Conservation (phyloP, 2,888 invertebrate genomes). For the Idaea aversata region DNA sequence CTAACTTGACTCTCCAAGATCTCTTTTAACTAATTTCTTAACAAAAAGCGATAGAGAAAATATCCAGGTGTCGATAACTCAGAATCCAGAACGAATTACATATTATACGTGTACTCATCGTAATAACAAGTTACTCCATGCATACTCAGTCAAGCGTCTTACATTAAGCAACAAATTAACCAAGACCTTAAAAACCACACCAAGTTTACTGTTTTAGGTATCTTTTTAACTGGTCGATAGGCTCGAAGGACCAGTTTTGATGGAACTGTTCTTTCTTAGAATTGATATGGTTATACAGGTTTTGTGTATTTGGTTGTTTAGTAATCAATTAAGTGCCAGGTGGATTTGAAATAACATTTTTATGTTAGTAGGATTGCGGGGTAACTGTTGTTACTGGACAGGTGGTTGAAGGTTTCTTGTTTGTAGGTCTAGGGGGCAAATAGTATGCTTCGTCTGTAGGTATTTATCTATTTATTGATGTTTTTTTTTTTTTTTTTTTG, state of each 20-base stretch:
- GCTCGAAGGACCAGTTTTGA: background rate
- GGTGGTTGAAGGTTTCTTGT: conserved; percentile 36
- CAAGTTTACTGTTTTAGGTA: background rate
- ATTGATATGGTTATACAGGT: background rate
- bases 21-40: background rate
- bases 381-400: conserved; percentile 54
- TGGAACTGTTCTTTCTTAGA: background rate
- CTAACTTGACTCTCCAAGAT: too few relatives aligned
- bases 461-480: background rate
- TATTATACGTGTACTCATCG: background rate
- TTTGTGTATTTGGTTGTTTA: conserved; percentile 11
- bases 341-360: conserved; percentile 47
- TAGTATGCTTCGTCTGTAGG: background rate
- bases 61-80: background rate
- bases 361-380: conserved; percentile 71
- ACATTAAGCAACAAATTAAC: background rate
- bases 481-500: background rate
- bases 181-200: background rate
- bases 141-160: background rate
- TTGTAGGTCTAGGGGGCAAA: background rate
- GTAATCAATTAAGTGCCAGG: conserved; percentile 45
- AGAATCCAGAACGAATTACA: background rate
- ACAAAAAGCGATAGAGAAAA: background rate
- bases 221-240: background rate
- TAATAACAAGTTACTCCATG: background rate